Evolutionary conservation across 2,113 vertebrate species (phyloP).

Genomic region (Bambusicola thoracicus): DNA sequence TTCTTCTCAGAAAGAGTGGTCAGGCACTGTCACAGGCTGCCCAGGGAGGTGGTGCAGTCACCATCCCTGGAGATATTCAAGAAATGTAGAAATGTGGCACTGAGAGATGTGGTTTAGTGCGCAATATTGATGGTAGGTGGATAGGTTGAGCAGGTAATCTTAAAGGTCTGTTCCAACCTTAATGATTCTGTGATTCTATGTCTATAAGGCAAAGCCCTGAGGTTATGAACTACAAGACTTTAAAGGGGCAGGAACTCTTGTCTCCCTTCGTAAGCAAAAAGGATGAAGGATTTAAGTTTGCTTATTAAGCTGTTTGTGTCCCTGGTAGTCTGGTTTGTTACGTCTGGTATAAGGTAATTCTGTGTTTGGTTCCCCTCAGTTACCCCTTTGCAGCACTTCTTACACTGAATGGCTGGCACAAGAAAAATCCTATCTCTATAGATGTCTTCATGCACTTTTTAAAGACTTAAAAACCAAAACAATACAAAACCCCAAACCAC

Average conservation of each 20-base stretch:
- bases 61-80: too few relatives aligned
- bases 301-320: neutral
- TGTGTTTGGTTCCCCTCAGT: neutral
- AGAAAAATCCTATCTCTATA: neutral
- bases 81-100: too few relatives aligned
- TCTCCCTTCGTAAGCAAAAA: neutral
- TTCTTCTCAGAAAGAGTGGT: too few relatives aligned
- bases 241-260: neutral
- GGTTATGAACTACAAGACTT: neutral
- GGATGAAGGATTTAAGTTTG: neutral
- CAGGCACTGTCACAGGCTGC: too few relatives aligned
- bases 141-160: too few relatives aligned
- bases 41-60: too few relatives aligned
- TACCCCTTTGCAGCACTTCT: neutral
- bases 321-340: neutral
- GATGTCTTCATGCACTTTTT: neutral
- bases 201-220: neutral
- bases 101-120: too few relatives aligned
- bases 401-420: neutral
- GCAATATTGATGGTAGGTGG: too few relatives aligned
- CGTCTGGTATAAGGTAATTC: accelerated
- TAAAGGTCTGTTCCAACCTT: too few relatives aligned
- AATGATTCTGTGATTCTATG: too few relatives aligned
- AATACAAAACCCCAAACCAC: neutral
- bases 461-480: neutral